phyloP scores from a whole-genome alignment of 2,797 vertebrate species.

The Gallinago stenura region DNA sequence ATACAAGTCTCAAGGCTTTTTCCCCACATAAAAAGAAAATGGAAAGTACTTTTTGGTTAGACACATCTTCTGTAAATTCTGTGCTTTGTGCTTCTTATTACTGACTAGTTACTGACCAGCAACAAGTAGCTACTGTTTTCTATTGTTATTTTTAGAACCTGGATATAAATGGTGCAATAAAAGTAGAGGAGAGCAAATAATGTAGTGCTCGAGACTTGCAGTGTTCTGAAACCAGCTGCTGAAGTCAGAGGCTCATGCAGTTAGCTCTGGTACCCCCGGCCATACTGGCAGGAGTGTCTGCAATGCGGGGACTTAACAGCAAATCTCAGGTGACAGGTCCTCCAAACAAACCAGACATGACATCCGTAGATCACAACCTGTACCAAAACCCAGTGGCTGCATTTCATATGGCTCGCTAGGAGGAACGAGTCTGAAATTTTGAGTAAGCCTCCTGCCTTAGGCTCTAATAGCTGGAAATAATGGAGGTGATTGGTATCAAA shows the following conservation, averaged over 20 bases:
- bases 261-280: background rate
- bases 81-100: background rate
- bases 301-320: background rate
- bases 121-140: conserved; percentile 12
- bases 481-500: background rate
- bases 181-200: background rate
- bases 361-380: background rate
- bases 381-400: background rate
- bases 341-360: background rate
- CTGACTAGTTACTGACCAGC: background rate
- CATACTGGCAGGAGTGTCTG: background rate
- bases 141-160: conserved; percentile 8
- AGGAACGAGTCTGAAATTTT: background rate
- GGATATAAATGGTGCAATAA: background rate
- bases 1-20: background rate
- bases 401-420: background rate
- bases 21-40: background rate
- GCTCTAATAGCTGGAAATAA: background rate
- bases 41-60: background rate
- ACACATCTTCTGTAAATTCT: background rate
- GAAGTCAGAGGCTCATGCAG: background rate
- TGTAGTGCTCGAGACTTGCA: background rate
- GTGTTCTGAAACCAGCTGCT: background rate
- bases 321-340: background rate
- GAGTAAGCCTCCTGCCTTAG: background rate